phyloP scores from a whole-genome alignment of 2,888 invertebrate species.

The Amiota mariae region DNA sequence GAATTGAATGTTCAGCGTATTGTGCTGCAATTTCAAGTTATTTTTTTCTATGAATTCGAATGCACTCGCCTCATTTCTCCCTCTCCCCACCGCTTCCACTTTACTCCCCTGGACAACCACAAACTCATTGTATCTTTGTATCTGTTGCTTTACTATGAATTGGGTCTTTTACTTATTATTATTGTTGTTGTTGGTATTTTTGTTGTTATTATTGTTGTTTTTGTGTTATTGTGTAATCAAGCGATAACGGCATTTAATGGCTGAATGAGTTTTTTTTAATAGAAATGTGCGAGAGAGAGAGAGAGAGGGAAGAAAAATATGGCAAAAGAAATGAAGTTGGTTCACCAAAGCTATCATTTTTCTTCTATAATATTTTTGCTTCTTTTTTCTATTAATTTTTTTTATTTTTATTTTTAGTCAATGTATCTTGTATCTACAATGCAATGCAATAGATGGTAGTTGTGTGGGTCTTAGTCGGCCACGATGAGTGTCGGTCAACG shows the following conservation, averaged over 20 bases:
- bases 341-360: neutral
- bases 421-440: neutral
- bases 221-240: slow-evolving; percentile 71
- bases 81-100: neutral
- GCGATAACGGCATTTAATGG: slow-evolving; percentile 72
- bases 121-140: neutral
- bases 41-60: neutral
- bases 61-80: neutral
- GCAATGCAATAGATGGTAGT: neutral
- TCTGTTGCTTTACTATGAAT: slow-evolving; percentile 23
- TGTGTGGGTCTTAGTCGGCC: neutral
- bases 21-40: neutral
- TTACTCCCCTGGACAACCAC: too few relatives aligned
- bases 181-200: slow-evolving; percentile 10
- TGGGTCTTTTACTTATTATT: slow-evolving; percentile 14
- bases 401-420: neutral
- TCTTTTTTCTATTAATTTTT: too few relatives aligned
- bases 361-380: too few relatives aligned
- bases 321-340: slow-evolving; percentile 1
- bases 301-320: neutral
- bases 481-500: slow-evolving; percentile 6
- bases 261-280: slow-evolving; percentile 64
- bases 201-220: slow-evolving; percentile 48
- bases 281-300: slow-evolving; percentile 43
- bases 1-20: slow-evolving; percentile 19